Conservation (phyloP, 2,888 invertebrate genomes). For the Trichogramma evanescens region DNA sequence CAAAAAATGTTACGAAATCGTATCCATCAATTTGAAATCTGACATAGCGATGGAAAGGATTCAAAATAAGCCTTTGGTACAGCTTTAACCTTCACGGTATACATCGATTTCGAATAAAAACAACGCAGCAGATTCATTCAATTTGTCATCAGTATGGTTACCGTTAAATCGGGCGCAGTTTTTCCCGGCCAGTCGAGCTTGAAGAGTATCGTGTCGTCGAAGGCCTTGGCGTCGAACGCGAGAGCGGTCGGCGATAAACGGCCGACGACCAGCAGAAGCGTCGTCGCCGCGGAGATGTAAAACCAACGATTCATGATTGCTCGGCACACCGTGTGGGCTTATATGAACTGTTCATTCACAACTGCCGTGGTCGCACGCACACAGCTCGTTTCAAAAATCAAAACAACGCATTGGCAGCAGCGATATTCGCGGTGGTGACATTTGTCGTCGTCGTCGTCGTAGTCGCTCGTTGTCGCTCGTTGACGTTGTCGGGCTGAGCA, state of each 20-base stretch:
- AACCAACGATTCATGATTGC: not conserved
- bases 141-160: constrained; percentile 32
- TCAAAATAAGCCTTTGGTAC: not conserved
- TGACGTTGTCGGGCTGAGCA: no score
- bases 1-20: not conserved
- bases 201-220: constrained; percentile 76
- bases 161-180: constrained; percentile 42
- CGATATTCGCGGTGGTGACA: no score
- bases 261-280: not conserved
- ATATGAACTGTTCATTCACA: no score
- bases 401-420: no score
- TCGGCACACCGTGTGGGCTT: constrained; percentile 6
- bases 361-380: no score
- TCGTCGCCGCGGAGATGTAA: not conserved
- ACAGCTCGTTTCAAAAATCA: no score
- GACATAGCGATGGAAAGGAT: not conserved
- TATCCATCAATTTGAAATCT: not conserved
- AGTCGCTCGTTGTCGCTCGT: no score
- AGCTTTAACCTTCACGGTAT: no score
- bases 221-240: constrained; percentile 64
- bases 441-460: no score
- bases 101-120: no score
- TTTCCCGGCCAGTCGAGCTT: constrained; percentile 72
- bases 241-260: constrained; percentile 19
- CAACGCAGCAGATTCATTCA: not conserved